Evolutionary conservation across 2,888 invertebrate species (phyloP).

Genomic region (Lycocerus yunnanus): DNA sequence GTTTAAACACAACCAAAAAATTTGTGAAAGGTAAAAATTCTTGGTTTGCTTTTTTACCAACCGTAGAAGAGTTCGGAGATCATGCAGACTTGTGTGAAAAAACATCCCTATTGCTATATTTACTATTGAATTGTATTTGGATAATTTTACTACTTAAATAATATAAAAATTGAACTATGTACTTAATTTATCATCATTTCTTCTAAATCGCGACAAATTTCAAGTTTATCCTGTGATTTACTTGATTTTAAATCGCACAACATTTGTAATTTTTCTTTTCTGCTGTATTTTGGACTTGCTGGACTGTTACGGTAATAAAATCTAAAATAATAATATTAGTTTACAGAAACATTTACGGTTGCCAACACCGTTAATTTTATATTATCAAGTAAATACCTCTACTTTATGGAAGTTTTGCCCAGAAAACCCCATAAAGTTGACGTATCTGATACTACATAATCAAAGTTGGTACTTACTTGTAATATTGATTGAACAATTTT

Average conservation of each 20-base stretch:
- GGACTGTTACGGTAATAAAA: slow-evolving; percentile 90
- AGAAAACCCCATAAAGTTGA: too few relatives aligned
- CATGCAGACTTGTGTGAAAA: slow-evolving; percentile 68
- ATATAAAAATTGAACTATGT: background rate
- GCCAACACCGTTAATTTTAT: background rate
- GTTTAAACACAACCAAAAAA: slow-evolving; percentile 57
- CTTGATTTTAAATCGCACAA: slow-evolving; percentile 87
- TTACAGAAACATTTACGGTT: background rate
- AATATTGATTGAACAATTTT: slow-evolving; percentile 82
- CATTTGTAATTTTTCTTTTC: slow-evolving; percentile 80
- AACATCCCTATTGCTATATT: slow-evolving; percentile 55
- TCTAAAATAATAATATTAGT: slow-evolving; percentile 56
- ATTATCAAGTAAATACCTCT: background rate
- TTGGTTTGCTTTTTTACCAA: slow-evolving; percentile 68
- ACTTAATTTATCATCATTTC: slow-evolving; percentile 57
- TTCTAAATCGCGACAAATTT: slow-evolving; percentile 76
- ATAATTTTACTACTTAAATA: slow-evolving; percentile 9
- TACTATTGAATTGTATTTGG: slow-evolving; percentile 26
- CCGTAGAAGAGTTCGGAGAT: slow-evolving; percentile 62
- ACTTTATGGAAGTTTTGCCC: background rate
- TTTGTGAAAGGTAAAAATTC: slow-evolving; percentile 39
- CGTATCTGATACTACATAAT: background rate
- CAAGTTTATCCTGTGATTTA: slow-evolving; percentile 80
- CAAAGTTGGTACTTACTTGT: slow-evolving; percentile 65
- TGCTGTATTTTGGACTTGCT: slow-evolving; percentile 71